These are phyloP conservation scores for Ptychoptera albimana DNA, from an alignment of 2,888 invertebrate species.

Conservation along the genomic window DNA sequence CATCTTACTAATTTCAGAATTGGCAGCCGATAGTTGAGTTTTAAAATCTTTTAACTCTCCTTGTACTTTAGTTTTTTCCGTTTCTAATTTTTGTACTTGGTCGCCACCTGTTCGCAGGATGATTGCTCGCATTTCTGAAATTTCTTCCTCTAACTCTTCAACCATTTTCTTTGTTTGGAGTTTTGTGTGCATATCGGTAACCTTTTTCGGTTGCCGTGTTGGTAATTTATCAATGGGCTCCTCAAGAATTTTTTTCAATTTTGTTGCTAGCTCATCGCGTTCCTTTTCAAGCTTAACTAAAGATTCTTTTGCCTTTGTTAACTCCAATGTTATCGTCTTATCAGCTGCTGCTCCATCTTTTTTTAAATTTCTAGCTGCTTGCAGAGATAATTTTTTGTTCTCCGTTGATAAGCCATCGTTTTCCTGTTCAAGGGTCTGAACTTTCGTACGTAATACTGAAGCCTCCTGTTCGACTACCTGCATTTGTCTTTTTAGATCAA, in stretches of 20 bases:
- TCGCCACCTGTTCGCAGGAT: conserved; percentile 27
- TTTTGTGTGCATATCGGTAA: conserved; percentile 55
- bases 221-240: conserved; percentile 49
- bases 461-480: conserved; percentile 67
- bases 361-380: conserved; percentile 34
- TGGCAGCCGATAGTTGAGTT: conserved; percentile 47
- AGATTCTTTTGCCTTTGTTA: conserved; percentile 38
- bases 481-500: conserved; percentile 57
- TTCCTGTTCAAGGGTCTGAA: conserved; percentile 51
- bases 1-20: conserved; percentile 22
- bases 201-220: conserved; percentile 53
- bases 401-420: conserved; percentile 59
- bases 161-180: conserved; percentile 64
- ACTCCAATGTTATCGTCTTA: conserved; percentile 28
- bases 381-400: conserved; percentile 49
- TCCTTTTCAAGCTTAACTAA: conserved; percentile 42
- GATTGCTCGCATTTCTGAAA: conserved; percentile 36
- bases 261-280: conserved; percentile 44
- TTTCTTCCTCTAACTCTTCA: conserved; percentile 75
- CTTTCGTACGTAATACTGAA: conserved; percentile 46
- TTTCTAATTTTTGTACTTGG: conserved; percentile 39
- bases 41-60: conserved; percentile 49
- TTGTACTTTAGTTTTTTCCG: conserved; percentile 46
- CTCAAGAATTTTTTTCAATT: conserved; percentile 47
- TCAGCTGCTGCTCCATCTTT: conserved; percentile 28